Evolutionary conservation across 2,888 invertebrate genomes (phyloP), one percentile per base, ranked within the genome.

Genomic region (Acrocera orbiculus): DNA sequence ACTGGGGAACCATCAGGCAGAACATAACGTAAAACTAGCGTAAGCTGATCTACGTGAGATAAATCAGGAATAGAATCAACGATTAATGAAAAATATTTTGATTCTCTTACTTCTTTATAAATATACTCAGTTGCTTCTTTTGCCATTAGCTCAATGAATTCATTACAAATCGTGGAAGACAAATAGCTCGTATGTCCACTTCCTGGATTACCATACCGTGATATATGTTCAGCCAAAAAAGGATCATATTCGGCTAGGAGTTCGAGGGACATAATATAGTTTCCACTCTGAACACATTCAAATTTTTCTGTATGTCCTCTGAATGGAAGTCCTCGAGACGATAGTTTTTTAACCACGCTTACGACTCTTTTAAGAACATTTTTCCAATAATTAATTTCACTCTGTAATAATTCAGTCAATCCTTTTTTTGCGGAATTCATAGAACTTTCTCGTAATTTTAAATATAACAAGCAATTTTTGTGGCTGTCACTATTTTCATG

Each of bases 41-140:
- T 31, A 20, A 39, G 34, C 27, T 39, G 34, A 33, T 38, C 35
- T 10, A 38, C 28, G 32, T 38, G 33, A 7, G 30, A 16, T 5
- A 35, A 19, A 30, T 39, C 39, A 22, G 39, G 39, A 4, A 32
- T 39, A 14, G 34, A 39, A 36, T 39, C 31, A 8, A 39, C 28
- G 16, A 28, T 23, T n/a, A 39, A 25, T 16, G 20, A 14, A 22
- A 36, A 36, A 31, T 39, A 30, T 17, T 35, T 32, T 13, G 34
- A 30, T 11, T 23, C 4, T 28, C 11, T 10, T 6, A 28, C 15
- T 16, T 24, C 25, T 10, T 10, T 10, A 10, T 5, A 7, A 13
- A 30, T 30, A 9, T 27, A 16, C 10, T 19, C 7, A 6, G 7
- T 6, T 7, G 7, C 19, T 19, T 19, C 7, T 6, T 19, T 4